Percentiles rank a stretch among this genome's conserved stretches.
Evolutionary conservation across 2,797 vertebrate genomes (phyloP).

Genomic region (Thunnus albacares): DNA sequence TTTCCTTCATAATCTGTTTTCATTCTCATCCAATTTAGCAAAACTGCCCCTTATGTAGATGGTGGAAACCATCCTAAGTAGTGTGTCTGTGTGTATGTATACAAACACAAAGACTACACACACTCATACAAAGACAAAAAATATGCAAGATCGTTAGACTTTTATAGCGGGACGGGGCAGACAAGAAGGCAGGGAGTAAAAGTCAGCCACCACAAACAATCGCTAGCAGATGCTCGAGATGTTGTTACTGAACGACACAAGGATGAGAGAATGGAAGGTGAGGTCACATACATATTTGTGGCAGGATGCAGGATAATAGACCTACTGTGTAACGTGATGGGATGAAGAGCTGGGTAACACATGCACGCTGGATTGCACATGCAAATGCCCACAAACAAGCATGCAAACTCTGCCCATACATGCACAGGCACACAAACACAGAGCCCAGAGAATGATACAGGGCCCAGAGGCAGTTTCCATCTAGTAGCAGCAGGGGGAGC

Average conservation of each 20-base stretch:
- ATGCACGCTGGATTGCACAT: conserved; percentile 35
- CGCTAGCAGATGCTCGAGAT: conserved; percentile 71
- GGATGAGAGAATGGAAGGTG: conserved; percentile 73
- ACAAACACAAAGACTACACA: conserved; percentile 23
- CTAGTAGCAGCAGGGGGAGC: conserved; percentile 96
- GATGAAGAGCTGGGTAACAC: conserved; percentile 31
- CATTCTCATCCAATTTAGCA: conserved; percentile 30
- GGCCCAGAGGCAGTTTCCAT: conserved; percentile 85
- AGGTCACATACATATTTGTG: conserved; percentile 78
- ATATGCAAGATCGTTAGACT: conserved; percentile 89
- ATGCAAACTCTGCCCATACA: conserved; percentile 21
- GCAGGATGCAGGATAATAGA: conserved; percentile 70
- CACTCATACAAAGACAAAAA: conserved; percentile 25
- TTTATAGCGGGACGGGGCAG: conserved; percentile 87
- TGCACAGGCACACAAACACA: conserved; percentile 17
- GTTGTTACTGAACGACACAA: conserved; percentile 49
- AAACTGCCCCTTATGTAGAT: conserved; percentile 24
- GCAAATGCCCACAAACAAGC: conserved; percentile 40
- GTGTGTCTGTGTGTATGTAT: neutral
- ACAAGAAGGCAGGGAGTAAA: conserved; percentile 78
- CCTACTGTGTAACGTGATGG: conserved; percentile 66
- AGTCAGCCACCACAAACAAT: conserved; percentile 76
- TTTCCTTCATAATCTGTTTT: conserved; percentile 39
- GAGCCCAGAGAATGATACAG: conserved; percentile 56
- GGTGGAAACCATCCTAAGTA: conserved; percentile 17